Conservation (phyloP, 2,888 invertebrate genomes). For the Limenitis camilla region DNA sequence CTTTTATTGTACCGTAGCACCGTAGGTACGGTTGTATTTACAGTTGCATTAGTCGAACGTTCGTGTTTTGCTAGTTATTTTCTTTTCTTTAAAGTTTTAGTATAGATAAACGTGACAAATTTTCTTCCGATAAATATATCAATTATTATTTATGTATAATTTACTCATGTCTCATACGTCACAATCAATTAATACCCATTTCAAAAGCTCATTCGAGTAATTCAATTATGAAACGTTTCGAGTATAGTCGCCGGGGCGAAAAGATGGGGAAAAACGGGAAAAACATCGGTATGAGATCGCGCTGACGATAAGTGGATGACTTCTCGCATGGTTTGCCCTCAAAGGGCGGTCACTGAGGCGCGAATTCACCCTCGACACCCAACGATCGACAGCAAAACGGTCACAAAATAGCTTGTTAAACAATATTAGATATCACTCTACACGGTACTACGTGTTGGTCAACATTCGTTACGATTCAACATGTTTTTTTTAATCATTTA, state of each 20-base stretch:
- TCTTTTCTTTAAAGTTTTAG: neutral
- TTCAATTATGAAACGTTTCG: slow-evolving; percentile 68
- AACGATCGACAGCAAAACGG: slow-evolving; percentile 28
- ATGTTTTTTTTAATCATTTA: neutral
- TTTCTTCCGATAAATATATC: too few relatives aligned
- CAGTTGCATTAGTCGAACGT: slow-evolving; percentile 30
- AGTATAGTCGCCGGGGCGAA: slow-evolving; percentile 55
- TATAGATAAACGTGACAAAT: too few relatives aligned
- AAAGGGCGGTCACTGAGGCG: slow-evolving; percentile 63
- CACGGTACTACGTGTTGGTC: neutral
- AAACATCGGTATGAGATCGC: slow-evolving; percentile 68
- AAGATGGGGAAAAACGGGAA: slow-evolving; percentile 70
- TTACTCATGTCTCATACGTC: slow-evolving; percentile 42
- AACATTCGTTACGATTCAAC: slow-evolving; percentile 13
- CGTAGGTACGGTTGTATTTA: slow-evolving; percentile 52
- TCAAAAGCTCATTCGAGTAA: slow-evolving; percentile 46
- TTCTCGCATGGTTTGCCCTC: slow-evolving; percentile 68
- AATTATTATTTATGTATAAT: too few relatives aligned
- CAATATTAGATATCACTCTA: slow-evolving; percentile 21
- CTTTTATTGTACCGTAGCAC: slow-evolving; percentile 52
- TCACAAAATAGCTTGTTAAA: slow-evolving; percentile 29
- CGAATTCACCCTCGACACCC: slow-evolving; percentile 35
- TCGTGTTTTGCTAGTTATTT: neutral
- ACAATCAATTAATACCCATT: slow-evolving; percentile 60
- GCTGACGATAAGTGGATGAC: slow-evolving; percentile 70